These are phyloP conservation scores for Lucifuga dentata DNA, from an alignment of 2,113 vertebrate genomes.

Conservation along the genomic window DNA sequence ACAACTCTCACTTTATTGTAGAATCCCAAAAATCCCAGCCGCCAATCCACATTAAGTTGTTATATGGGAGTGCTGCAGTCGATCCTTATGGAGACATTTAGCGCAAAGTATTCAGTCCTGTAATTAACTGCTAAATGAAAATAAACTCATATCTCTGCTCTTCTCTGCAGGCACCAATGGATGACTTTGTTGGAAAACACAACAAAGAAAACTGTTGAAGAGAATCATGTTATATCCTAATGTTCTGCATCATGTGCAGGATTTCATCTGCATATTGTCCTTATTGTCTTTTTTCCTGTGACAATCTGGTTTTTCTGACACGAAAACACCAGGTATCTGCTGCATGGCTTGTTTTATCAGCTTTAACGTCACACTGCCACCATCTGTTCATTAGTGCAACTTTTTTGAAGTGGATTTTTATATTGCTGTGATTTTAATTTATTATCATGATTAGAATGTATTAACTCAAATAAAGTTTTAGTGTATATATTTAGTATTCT, in stretches of 20 bases:
- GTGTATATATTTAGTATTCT: too few species aligned
- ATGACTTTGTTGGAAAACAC: conserved; percentile 70
- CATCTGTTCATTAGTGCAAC: conserved; percentile 33
- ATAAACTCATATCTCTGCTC: background rate
- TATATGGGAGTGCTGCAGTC: background rate
- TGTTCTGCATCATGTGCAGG: conserved; percentile 68
- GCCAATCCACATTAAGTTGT: background rate
- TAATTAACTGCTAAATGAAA: background rate
- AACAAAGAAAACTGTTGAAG: conserved; percentile 72
- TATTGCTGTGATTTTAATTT: conserved; percentile 8
- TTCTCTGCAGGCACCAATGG: conserved; percentile 78
- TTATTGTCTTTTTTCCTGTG: background rate
- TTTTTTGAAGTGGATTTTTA: conserved; percentile 30
- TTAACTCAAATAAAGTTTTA: conserved; percentile 59
- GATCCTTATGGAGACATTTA: too few species aligned
- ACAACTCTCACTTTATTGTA: too few species aligned
- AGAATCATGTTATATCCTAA: background rate
- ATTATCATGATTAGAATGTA: conserved; percentile 15
- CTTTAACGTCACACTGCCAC: conserved; percentile 50
- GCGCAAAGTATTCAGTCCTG: background rate
- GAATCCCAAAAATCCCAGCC: too few species aligned
- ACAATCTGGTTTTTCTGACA: background rate
- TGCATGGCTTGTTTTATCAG: background rate
- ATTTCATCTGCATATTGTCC: background rate
- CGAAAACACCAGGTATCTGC: background rate